A percentile compares a stretch with the other conserved stretches of the same genome.
phyloP scores from a whole-genome alignment of 2,113 vertebrate genomes.

The Oenanthe oenanthe region DNA sequence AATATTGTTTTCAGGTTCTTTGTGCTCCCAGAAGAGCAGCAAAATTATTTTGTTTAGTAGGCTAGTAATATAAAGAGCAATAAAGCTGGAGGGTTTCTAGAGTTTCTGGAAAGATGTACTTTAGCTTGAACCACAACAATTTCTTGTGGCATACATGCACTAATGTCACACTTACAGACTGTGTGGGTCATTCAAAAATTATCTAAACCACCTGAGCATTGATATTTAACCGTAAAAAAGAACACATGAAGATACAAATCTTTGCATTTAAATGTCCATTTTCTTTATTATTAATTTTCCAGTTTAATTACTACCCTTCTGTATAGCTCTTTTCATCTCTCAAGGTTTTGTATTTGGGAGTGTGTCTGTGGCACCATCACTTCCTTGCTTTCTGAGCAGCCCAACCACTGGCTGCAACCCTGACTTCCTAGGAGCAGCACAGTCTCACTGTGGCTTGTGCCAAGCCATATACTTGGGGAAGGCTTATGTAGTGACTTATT shows the following conservation, averaged over 20 bases:
- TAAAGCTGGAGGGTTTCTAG: constrained; percentile 41
- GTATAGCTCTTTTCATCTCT: background rate
- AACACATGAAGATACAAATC: background rate
- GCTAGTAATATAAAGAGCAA: constrained; percentile 31
- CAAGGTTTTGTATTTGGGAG: background rate
- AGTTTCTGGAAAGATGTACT: constrained; percentile 40
- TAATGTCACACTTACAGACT: constrained; percentile 44
- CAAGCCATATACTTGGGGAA: background rate
- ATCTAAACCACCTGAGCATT: constrained; percentile 7
- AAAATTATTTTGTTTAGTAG: constrained; percentile 53
- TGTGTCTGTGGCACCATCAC: background rate
- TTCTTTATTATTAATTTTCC: background rate
- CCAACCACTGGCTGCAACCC: fast-evolving
- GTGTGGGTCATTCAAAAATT: constrained; percentile 52
- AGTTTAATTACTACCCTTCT: background rate
- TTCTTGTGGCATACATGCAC: background rate
- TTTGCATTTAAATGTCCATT: background rate
- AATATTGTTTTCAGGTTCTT: constrained; percentile 58
- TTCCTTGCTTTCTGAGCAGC: background rate
- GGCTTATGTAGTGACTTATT: background rate
- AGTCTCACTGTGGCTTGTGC: background rate
- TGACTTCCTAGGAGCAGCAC: background rate
- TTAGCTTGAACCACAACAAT: constrained; percentile 10
- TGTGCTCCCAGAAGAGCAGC: constrained; percentile 21
- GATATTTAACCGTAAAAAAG: background rate